These are phyloP conservation scores for Agriopis aurantiaria DNA, from an alignment of 2,888 invertebrate species.

Conservation along the genomic window DNA sequence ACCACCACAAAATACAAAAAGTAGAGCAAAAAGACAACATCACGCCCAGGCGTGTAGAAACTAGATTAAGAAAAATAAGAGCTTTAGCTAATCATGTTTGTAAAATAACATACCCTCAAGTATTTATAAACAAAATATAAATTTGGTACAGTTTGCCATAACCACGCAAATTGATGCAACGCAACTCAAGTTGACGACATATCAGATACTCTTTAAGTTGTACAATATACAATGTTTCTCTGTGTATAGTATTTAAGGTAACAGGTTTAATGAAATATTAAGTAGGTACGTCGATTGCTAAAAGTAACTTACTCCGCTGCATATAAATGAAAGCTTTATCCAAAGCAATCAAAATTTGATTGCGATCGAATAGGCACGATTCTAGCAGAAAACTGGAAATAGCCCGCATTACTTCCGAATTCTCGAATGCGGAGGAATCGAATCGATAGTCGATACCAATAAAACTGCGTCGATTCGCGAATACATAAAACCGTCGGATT, in stretches of 20 bases:
- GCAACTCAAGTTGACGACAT: no score
- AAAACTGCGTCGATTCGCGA: constrained; percentile 84
- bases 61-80: no score
- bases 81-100: no score
- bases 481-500: constrained; percentile 84
- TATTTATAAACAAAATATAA: no score
- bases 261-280: constrained; percentile 1
- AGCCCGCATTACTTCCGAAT: constrained; percentile 79
- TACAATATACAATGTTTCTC: no score
- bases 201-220: no score
- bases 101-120: no score
- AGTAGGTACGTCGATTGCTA: constrained; percentile 26
- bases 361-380: constrained; percentile 76
- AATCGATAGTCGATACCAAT: constrained; percentile 85
- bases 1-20: no score
- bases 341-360: constrained; percentile 76
- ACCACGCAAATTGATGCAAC: no score
- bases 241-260: not conserved
- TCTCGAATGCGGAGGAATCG: constrained; percentile 69
- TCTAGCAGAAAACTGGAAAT: constrained; percentile 74
- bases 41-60: no score
- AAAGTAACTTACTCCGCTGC: constrained; percentile 59
- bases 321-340: constrained; percentile 70
- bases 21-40: no score
- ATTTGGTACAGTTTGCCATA: no score